Evolutionary conservation across 64 coral and sea anemone genomes (phyloP).

Genomic region (Actinia equina): DNA sequence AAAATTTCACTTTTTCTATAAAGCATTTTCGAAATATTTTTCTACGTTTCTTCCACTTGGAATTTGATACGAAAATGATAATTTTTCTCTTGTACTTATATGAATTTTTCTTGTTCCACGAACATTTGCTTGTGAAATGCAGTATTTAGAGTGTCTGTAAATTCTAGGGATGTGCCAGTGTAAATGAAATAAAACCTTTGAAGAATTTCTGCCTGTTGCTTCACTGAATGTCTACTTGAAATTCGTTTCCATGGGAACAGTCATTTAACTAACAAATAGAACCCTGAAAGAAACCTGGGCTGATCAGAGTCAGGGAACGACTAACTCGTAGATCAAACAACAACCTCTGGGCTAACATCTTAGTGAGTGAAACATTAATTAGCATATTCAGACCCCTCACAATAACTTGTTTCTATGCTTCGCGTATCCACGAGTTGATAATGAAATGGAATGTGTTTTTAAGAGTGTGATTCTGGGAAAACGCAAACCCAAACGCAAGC

Average conservation of each 20-base stretch:
- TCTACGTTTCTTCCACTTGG: background rate
- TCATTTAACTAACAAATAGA: too few relatives aligned
- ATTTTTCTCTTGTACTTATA: constrained; percentile 2
- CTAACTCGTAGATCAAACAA: too few relatives aligned
- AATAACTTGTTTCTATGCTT: too few relatives aligned
- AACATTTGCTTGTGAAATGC: background rate
- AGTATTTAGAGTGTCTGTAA: background rate
- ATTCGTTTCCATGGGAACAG: background rate
- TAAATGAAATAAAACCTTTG: background rate
- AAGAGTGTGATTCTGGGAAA: too few relatives aligned
- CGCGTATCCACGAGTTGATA: too few relatives aligned
- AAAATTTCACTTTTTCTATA: background rate
- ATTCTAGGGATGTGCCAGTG: background rate
- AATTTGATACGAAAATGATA: constrained; percentile 18
- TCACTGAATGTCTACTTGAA: background rate
- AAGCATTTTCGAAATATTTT: background rate
- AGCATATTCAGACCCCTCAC: too few relatives aligned
- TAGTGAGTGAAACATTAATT: too few relatives aligned
- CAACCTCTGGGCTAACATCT: too few relatives aligned
- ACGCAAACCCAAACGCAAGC: too few relatives aligned
- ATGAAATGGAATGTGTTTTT: too few relatives aligned
- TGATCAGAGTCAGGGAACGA: too few relatives aligned
- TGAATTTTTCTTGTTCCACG: background rate
- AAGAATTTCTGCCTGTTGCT: background rate
- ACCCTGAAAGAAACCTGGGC: too few relatives aligned